Evolutionary conservation across 1,140 invertebrate genomes (phyloP).

Genomic region (Panagrolaimus sp.): DNA sequence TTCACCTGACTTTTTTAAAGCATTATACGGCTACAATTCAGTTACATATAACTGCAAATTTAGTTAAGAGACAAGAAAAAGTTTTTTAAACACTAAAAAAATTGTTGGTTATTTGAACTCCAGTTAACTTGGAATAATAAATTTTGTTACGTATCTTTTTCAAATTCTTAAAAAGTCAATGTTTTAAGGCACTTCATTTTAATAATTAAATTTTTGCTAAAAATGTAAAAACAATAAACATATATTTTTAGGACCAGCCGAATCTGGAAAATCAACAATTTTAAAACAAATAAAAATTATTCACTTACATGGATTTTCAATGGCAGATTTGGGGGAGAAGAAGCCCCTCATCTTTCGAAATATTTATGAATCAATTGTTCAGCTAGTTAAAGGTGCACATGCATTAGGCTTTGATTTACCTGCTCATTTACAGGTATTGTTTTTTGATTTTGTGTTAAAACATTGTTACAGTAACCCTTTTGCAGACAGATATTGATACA

Average conservation of each 20-base stretch:
- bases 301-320: constrained; percentile 41
- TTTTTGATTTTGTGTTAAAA: not conserved
- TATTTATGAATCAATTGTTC: constrained; percentile 12
- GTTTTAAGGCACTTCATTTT: too few species aligned
- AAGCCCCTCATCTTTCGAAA: constrained; percentile 11
- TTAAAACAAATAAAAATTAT: constrained; percentile 28
- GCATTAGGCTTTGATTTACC: not conserved
- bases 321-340: constrained; percentile 55
- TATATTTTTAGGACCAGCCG: not conserved
- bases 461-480: not conserved
- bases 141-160: too few species aligned
- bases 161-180: too few species aligned
- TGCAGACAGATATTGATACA: constrained; percentile 4
- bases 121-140: too few species aligned
- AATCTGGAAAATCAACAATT: constrained; percentile 4
- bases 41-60: too few species aligned
- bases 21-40: too few species aligned
- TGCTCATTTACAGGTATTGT: constrained; percentile 2
- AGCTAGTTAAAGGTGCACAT: not conserved
- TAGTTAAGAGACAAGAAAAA: too few species aligned
- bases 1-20: too few species aligned
- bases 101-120: too few species aligned
- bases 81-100: too few species aligned
- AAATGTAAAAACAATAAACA: too few species aligned
- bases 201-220: too few species aligned